phyloP scores from a whole-genome alignment of 2,113 vertebrate species.

The Gobius niger region DNA sequence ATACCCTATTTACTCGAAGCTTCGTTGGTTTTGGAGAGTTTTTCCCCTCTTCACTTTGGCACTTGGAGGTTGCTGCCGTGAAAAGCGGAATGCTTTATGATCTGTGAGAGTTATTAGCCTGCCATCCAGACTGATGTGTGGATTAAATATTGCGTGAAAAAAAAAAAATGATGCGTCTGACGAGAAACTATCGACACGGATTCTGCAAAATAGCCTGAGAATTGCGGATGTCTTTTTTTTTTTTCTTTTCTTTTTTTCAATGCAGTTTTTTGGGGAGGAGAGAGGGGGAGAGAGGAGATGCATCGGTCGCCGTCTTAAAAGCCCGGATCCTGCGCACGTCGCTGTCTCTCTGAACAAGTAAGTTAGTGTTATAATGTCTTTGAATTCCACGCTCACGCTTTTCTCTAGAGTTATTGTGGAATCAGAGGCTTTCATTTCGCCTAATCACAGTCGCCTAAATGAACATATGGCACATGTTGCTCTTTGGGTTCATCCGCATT shows the following conservation, averaged over 20 bases:
- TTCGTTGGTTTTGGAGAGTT: slow-evolving; percentile 27
- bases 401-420: background rate
- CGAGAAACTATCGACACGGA: slow-evolving; percentile 68
- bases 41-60: slow-evolving; percentile 47
- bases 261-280: slow-evolving; percentile 66
- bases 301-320: slow-evolving; percentile 38
- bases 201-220: slow-evolving; percentile 80
- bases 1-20: background rate
- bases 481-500: background rate
- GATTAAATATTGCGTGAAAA: slow-evolving; percentile 61
- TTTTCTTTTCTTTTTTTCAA: slow-evolving; percentile 52
- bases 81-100: slow-evolving; percentile 48
- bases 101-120: slow-evolving; percentile 43
- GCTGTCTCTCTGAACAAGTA: slow-evolving; percentile 62
- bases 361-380: slow-evolving; percentile 54
- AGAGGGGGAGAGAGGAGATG: slow-evolving; percentile 48
- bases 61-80: slow-evolving; percentile 61
- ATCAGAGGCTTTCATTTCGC: background rate
- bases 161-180: slow-evolving; percentile 42
- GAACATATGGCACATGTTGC: slow-evolving; percentile 4
- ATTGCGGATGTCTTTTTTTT: slow-evolving; percentile 78
- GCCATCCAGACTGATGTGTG: slow-evolving; percentile 62
- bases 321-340: slow-evolving; percentile 40
- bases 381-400: background rate
- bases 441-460: background rate